phyloP scores from a whole-genome alignment of 1,140 invertebrate genomes.

The Matsumurasca onukii region DNA sequence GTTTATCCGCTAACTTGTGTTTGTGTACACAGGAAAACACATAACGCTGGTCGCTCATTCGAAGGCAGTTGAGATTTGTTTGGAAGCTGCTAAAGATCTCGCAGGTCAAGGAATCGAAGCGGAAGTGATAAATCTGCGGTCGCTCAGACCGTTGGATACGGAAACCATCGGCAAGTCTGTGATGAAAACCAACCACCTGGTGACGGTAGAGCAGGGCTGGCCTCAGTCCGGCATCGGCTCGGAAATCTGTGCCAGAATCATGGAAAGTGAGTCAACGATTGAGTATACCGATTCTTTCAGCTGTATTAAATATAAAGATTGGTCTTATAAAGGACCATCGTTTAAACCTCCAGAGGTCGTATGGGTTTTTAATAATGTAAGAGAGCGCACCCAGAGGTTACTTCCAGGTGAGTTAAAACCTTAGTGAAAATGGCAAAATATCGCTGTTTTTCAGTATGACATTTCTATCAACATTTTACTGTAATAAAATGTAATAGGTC shows the following conservation, averaged over 20 bases:
- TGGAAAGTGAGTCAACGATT: conserved; percentile 84
- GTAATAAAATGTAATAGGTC: too few species aligned
- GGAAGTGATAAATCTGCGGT: conserved; percentile 96
- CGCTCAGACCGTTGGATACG: conserved; percentile 90
- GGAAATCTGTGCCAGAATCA: conserved; percentile 91
- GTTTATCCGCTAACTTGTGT: too few species aligned
- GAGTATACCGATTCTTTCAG: too few species aligned
- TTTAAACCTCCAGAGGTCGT: neutral
- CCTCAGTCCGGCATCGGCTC: conserved; percentile 92
- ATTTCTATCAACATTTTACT: too few species aligned
- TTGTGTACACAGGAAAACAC: conserved; percentile 86
- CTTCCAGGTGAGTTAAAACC: too few species aligned
- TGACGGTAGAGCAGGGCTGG: conserved; percentile 98
- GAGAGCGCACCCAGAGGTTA: too few species aligned
- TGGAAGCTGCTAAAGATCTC: conserved; percentile 89
- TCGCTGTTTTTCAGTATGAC: too few species aligned
- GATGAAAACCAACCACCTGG: conserved; percentile 91
- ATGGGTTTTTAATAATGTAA: neutral
- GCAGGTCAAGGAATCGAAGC: conserved; percentile 83
- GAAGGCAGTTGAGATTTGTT: conserved; percentile 79
- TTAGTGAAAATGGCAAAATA: too few species aligned
- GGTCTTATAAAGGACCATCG: too few species aligned
- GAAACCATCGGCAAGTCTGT: conserved; percentile 89
- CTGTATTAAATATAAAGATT: conserved; percentile 21
- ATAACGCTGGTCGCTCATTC: conserved; percentile 95